A percentile compares a stretch with the other conserved stretches of the same genome.
These are phyloP conservation scores for Rattus norvegicus DNA, from an alignment of 2,113 vertebrate species.

Conservation along the genomic window DNA sequence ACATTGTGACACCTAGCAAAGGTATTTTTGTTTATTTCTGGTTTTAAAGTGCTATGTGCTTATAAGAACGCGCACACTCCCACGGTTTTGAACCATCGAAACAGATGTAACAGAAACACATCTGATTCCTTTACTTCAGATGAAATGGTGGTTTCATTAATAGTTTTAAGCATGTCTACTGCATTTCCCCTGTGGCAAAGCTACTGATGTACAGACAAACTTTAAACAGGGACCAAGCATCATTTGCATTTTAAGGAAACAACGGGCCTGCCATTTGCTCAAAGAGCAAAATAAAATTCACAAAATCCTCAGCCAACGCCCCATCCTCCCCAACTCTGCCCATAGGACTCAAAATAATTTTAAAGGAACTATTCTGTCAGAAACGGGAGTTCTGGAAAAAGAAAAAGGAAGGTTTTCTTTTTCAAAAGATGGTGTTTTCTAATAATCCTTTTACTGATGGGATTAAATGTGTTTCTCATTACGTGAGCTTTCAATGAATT, in stretches of 20 bases:
- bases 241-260: slow-evolving; percentile 20
- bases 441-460: slow-evolving; percentile 18
- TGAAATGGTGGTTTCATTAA: slow-evolving; percentile 56
- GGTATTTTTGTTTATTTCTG: slow-evolving; percentile 62
- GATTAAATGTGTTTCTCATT: background rate
- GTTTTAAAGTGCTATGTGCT: slow-evolving; percentile 51
- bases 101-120: slow-evolving; percentile 21
- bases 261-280: background rate
- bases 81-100: slow-evolving; percentile 56
- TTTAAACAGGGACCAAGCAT: background rate
- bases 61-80: slow-evolving; percentile 33
- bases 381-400: background rate
- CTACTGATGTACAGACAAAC: background rate
- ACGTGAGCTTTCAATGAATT: slow-evolving; percentile 33
- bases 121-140: slow-evolving; percentile 45
- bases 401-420: slow-evolving; percentile 19
- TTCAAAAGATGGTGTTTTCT: background rate
- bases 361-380: background rate
- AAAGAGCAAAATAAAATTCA: background rate
- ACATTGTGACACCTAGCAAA: slow-evolving; percentile 65
- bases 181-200: background rate
- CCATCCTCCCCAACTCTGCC: background rate
- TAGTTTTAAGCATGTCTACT: background rate
- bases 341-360: background rate
- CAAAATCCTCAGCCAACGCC: background rate